phyloP scores from a whole-genome alignment of 2,888 invertebrate genomes.

The Blastobasis lacticolella region DNA sequence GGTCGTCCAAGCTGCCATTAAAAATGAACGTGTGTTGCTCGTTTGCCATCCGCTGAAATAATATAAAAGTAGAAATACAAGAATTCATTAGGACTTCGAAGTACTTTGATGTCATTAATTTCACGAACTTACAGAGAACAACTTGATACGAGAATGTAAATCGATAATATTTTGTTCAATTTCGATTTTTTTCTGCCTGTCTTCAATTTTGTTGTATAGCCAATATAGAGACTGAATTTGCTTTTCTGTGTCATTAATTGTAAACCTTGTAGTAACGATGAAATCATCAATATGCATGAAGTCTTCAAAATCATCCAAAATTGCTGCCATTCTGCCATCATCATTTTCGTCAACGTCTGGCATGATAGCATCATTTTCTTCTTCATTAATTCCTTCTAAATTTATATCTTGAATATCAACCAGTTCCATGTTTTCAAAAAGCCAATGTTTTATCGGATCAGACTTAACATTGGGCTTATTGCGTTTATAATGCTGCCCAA shows the following conservation, averaged over 20 bases:
- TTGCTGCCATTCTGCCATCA: conserved; percentile 25
- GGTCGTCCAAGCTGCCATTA: conserved; percentile 11
- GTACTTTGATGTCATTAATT: background rate
- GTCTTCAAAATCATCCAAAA: conserved; percentile 31
- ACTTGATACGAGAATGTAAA: conserved; percentile 22
- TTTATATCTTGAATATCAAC: conserved; percentile 2
- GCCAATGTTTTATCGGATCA: conserved; percentile 38
- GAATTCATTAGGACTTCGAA: background rate
- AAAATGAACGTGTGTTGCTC: too few relatives aligned
- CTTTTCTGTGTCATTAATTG: conserved; percentile 19
- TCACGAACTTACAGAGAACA: conserved; percentile 33
- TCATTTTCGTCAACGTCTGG: conserved; percentile 16
- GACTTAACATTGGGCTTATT: background rate
- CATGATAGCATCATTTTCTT: conserved; percentile 11
- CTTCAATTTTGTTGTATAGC: conserved; percentile 8
- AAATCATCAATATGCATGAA: conserved; percentile 6
- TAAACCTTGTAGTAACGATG: conserved; percentile 21
- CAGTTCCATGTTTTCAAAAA: conserved; percentile 31
- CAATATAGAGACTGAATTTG: conserved; percentile 20
- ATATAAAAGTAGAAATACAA: background rate
- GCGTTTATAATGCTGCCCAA: conserved; percentile 22
- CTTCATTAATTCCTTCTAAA: conserved; percentile 3
- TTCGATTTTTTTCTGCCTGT: conserved; percentile 14
- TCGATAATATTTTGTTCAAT: conserved; percentile 20
- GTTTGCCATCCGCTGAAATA: too few relatives aligned